A percentile compares a stretch with the other conserved stretches of the same genome.
These are phyloP conservation scores for Panagrolaimus sp. DNA, from an alignment of 1,140 invertebrate species.

Conservation along the genomic window DNA sequence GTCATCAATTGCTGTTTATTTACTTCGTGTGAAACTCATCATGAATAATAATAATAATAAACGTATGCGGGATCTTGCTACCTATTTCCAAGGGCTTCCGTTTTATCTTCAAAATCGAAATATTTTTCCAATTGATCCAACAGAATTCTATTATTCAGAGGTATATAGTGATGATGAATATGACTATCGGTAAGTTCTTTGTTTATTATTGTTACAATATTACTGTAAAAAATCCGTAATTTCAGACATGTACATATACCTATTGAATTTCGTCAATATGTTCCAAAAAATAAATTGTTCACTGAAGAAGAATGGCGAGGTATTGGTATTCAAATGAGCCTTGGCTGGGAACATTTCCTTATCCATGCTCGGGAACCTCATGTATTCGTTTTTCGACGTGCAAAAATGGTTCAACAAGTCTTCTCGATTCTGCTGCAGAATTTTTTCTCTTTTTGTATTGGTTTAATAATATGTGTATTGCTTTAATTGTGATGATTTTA, in stretches of 20 bases:
- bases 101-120: no score
- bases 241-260: slow-evolving; percentile 77
- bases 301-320: slow-evolving; percentile 87
- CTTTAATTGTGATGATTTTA: no score
- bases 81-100: no score
- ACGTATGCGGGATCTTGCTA: no score
- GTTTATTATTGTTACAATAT: background rate
- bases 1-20: no score
- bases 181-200: slow-evolving; percentile 8
- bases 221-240: background rate
- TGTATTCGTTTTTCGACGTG: slow-evolving; percentile 11
- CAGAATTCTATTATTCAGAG: background rate
- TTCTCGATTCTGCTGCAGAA: no score
- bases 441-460: no score
- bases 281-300: slow-evolving; percentile 84
- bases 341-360: slow-evolving; percentile 92
- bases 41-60: no score
- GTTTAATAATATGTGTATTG: no score
- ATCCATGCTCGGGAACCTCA: slow-evolving; percentile 71
- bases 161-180: background rate
- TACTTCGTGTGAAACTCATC: no score
- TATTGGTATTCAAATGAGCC: slow-evolving; percentile 85
- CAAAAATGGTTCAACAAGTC: no score
- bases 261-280: slow-evolving; percentile 72
- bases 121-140: no score